Base-by-base conservation (phyloP, 2,113 vertebrate species). In the Barnardius zonarius region DNA sequence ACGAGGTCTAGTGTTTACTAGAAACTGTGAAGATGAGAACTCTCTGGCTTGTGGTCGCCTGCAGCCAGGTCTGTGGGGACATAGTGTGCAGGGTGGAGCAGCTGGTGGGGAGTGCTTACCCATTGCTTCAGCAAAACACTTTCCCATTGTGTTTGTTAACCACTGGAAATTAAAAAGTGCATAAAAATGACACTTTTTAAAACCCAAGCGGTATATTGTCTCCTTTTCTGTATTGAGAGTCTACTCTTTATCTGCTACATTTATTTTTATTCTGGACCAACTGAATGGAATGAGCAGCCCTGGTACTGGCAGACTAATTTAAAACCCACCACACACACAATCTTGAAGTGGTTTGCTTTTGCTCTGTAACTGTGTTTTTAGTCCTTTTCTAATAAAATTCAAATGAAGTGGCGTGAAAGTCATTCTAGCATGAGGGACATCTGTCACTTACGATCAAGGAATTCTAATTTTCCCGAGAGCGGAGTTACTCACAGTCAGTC, bases 311-410 rank as follows among this genome's bases (percentile, higher is more conserved):
- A 82, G 64, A 83, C n/a, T 91, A 92, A 83, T 95, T 85, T 52
- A 49, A 95, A 86, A 39, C 18, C 15, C 35, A 41, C 27, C n/a
- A 41, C 61, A 70, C 61, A 70, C 33, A 51, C 37, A 52, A 37
- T 83, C 48, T 52, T 70, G 68, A 88, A 87, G 33, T 80, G 41
- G 35, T 72, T 82, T 82, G 35, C 16, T 54, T 82, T 66, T 91
- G 15, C 33, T 90, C 33, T 66, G 77, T 82, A 59, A 85, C 62
- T 83, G 52, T 64, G 22, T 74, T 95, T 91, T 85, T 64, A 35
- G 15, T 86, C 18, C 10, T 90, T 9, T 84, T 33, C n/a, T 94
- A 93, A 76, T 89, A 92, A 90, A 92, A 96, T 97, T 81, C 48
- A 92, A 84, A 63, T 64, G 31, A 86, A 89, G 66, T 79, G 52